Base-by-base conservation (phyloP, 2,113 vertebrate species). In the Nycticebus coucang region DNA sequence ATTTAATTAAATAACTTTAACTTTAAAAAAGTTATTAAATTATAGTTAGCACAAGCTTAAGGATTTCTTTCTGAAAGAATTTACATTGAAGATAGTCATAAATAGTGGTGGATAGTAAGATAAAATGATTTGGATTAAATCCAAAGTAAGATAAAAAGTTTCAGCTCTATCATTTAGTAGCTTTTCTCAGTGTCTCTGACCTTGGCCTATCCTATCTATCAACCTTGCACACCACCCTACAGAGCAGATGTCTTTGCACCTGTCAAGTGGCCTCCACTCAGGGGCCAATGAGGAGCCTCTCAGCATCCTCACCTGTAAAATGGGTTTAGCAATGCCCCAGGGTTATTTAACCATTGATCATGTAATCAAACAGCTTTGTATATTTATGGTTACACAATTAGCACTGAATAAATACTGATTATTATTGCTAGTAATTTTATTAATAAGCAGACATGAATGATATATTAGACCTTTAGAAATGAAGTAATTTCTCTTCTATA, bases 11-110 rank as follows among this genome's bases (percentile, higher is more conserved):
- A 50, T 55, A 55, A 55, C 55, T 15, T 55, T 55, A 10, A 64
- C 28, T 26, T 89, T 95, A 80, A 41, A 91, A 95, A 95, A 45
- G 21, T 53, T 81, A 74, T 71, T 64, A 83, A 94, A 50, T 96
- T 81, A 53, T 59, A 18, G 10, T 83, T 90, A 59, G 26, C 66
- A 81, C 12, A 75, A 12, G 35, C 72, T 84, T 86, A 83, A 68
- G 17, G 24, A 62, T 93, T 88, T 94, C 24, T 90, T 90, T 22
- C 93, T 77, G 87, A 87, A 94, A 87, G 53, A 92, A 72, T 50
- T 87, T 72, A 68, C 59, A 50, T 12, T 84, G 30, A 92, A 78
- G 28, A 22, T 17, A 82, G 1, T 82, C 41, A 24, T 60, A 21
- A 22, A 64, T 93, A 77, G 21, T 37, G n/a, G 59, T 75, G 84